Conservation (phyloP, 1,140 invertebrate genomes). For the Sitobion miscanthi region DNA sequence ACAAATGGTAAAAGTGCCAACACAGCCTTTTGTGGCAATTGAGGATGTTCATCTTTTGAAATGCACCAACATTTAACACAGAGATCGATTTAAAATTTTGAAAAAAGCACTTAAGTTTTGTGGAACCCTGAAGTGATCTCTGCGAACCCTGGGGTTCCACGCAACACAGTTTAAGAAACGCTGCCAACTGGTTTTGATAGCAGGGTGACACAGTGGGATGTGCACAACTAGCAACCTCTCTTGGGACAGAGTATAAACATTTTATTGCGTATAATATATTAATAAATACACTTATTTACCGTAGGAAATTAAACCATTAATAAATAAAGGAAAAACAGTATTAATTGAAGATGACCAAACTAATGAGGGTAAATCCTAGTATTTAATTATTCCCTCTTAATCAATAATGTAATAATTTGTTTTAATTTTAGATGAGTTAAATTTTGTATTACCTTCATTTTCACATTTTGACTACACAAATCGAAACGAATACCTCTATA, state of each 20-base stretch:
- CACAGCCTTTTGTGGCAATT: too few species aligned
- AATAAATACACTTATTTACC: neutral
- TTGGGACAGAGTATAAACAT: neutral
- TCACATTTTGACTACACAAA: conserved; percentile 20
- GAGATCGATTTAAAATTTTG: too few species aligned
- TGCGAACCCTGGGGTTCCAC: too few species aligned
- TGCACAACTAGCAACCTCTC: too few species aligned
- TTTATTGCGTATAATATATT: neutral
- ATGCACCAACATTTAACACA: too few species aligned
- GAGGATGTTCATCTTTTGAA: too few species aligned
- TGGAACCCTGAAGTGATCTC: too few species aligned
- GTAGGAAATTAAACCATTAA: conserved; percentile 25
- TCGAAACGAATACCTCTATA: conserved; percentile 8
- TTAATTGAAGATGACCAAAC: neutral
- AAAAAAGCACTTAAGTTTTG: too few species aligned
- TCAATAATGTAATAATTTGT: neutral
- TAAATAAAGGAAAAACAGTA: conserved; percentile 49
- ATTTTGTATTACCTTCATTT: conserved; percentile 33
- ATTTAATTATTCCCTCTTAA: neutral
- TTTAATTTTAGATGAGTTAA: conserved; percentile 12
- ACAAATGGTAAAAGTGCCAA: too few species aligned
- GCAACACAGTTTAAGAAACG: too few species aligned
- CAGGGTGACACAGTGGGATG: too few species aligned
- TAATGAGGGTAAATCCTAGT: neutral
- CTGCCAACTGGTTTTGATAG: too few species aligned